Evolutionary conservation across 2,888 invertebrate species (phyloP), one percentile per base, ranked within the genome.

Genomic region (Tholera decimalis): DNA sequence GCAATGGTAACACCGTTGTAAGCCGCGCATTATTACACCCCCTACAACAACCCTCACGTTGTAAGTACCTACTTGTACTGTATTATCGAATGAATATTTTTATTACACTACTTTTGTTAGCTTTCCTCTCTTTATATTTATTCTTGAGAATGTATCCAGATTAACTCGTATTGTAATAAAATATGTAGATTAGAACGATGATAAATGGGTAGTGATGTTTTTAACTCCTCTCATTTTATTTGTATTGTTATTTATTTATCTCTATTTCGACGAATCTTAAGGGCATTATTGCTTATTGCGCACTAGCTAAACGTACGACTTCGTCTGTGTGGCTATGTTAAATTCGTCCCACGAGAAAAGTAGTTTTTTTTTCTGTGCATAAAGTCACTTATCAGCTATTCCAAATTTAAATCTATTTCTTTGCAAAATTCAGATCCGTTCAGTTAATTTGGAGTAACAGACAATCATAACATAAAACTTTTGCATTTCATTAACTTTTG

Each of bases 11-110:
- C 81, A 79, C 77, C 46, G 64, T 44, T 73, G 69, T 88, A 87
- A 89, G 83, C 88, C 83, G 49, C 46, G 72, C 58, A 79, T 86
- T 86, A 85, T 84, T 79, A 78, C 85, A 72, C 76, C 83, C 83
- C 63, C 54, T 64, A 65, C 43, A 65, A 53, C 62, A 51, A 60
- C 64, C 60, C 51, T 56, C 41, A 50, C 41, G 26, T 39, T 39
- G 18, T 41, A 71, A 71, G 43, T 71, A 47, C 43, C 9, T 67
- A 35, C 70, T 69, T 65, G 44, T 39, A 69, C 65, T 22, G 9
- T 59, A 54, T 53, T 57, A 65, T 44, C 50, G 24, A 63, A 64
- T 61, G 47, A 67, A 59, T 77, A 72, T 60, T 60, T 61, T 50
- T 28, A 30, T 74, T 60, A 26, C n/a, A 41, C 1, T 30, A 13